These are phyloP conservation scores for Nylanderia fulva DNA, from an alignment of 1,140 invertebrate genomes.

Conservation along the genomic window DNA sequence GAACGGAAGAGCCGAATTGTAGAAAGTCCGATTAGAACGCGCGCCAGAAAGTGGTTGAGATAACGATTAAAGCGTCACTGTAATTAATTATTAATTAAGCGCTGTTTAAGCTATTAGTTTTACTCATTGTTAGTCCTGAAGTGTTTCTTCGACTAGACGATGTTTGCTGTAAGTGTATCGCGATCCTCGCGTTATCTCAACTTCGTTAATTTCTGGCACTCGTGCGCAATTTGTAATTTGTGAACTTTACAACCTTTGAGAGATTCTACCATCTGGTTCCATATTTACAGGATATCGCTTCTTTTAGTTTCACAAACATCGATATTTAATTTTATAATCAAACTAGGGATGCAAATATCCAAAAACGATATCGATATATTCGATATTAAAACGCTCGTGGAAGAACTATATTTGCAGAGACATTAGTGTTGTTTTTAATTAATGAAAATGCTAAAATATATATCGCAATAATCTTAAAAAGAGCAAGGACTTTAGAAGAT, in stretches of 20 bases:
- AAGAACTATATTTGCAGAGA: neutral
- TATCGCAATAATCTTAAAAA: neutral
- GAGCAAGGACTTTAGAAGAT: slow-evolving; percentile 3
- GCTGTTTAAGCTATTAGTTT: slow-evolving; percentile 30
- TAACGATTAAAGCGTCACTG: slow-evolving; percentile 36
- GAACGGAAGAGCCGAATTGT: neutral
- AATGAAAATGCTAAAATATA: neutral
- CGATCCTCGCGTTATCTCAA: slow-evolving; percentile 19
- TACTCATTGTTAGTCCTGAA: slow-evolving; percentile 28
- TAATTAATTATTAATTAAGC: slow-evolving; percentile 35
- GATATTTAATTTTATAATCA: neutral
- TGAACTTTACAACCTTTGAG: neutral
- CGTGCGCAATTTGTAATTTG: slow-evolving; percentile 20
- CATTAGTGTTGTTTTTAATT: slow-evolving; percentile 10
- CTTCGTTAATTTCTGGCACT: neutral
- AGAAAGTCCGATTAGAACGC: neutral
- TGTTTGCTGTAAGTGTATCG: slow-evolving; percentile 34
- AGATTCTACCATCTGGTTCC: slow-evolving; percentile 2
- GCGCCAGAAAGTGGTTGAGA: slow-evolving; percentile 43
- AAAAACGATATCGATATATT: slow-evolving; percentile 25
- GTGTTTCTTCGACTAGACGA: slow-evolving; percentile 15
- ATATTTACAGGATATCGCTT: slow-evolving; percentile 15
- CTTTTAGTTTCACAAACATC: neutral
- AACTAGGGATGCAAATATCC: slow-evolving; percentile 52
- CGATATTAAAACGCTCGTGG: neutral